These are phyloP conservation scores for Rhodophaea formosa DNA, from an alignment of 2,888 invertebrate species.

Conservation along the genomic window DNA sequence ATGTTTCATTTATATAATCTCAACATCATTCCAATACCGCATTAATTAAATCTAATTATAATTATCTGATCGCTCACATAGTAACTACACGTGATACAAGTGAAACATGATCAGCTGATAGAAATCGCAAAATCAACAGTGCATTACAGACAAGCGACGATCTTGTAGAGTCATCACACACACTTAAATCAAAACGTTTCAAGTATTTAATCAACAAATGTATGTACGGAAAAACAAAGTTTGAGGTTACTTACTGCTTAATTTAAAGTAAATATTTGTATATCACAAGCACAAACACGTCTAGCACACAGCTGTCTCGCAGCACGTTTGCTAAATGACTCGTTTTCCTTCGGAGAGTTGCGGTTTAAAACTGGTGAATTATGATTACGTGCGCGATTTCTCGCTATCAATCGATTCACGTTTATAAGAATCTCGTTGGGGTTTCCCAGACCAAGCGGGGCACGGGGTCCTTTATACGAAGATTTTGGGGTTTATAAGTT, in stretches of 20 bases:
- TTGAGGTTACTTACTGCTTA: background rate
- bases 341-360: background rate
- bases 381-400: constrained; percentile 19
- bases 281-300: constrained; percentile 21
- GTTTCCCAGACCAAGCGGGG: constrained; percentile 30
- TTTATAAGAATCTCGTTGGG: constrained; percentile 29
- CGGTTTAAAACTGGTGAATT: background rate
- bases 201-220: background rate
- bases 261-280: constrained; percentile 1
- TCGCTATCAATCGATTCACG: constrained; percentile 32
- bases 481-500: background rate
- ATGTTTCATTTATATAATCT: too few relatives aligned
- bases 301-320: background rate
- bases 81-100: too few relatives aligned
- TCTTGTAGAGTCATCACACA: background rate
- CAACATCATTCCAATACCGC: too few relatives aligned
- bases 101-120: background rate
- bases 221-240: background rate
- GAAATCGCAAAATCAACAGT: background rate
- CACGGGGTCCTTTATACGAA: background rate
- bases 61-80: too few relatives aligned
- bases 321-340: background rate
- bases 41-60: too few relatives aligned
- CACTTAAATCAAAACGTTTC: background rate
- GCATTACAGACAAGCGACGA: background rate